Conservation (phyloP, 1,140 invertebrate genomes). For the Paraescarpia echinospica region DNA sequence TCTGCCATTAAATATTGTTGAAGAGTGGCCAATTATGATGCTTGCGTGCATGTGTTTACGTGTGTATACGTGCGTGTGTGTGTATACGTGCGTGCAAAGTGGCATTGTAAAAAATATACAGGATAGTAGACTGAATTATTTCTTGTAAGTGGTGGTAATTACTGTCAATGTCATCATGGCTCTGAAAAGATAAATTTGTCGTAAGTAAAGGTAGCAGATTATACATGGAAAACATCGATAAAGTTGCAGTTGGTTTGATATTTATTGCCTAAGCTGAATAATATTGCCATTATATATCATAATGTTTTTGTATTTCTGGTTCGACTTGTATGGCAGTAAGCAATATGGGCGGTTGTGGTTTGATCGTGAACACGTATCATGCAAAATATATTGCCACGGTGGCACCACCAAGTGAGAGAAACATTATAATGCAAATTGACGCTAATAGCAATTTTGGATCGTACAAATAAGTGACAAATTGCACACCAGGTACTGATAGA, state of each 20-base stretch:
- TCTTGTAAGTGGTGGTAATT: too few species aligned
- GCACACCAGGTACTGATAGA: too few species aligned
- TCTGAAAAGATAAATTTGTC: background rate
- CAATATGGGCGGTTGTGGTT: too few species aligned
- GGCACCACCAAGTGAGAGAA: too few species aligned
- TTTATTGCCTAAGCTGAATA: background rate
- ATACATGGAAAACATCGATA: background rate
- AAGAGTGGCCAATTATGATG: background rate
- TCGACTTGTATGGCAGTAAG: background rate
- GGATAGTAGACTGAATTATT: too few species aligned
- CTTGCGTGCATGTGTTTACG: background rate
- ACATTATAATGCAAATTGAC: too few species aligned
- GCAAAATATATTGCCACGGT: too few species aligned
- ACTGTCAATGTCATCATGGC: too few species aligned
- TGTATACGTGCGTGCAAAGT: background rate
- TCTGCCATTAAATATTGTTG: background rate
- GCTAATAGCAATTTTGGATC: too few species aligned
- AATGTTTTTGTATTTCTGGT: background rate
- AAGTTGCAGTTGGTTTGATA: background rate
- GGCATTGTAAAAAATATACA: too few species aligned
- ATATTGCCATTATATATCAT: background rate
- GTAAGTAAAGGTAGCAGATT: background rate
- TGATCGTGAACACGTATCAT: too few species aligned
- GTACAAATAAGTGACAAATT: too few species aligned
- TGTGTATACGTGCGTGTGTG: background rate